Conservation (phyloP, 2,888 invertebrate species). For the Stegana nigrithorax region DNA sequence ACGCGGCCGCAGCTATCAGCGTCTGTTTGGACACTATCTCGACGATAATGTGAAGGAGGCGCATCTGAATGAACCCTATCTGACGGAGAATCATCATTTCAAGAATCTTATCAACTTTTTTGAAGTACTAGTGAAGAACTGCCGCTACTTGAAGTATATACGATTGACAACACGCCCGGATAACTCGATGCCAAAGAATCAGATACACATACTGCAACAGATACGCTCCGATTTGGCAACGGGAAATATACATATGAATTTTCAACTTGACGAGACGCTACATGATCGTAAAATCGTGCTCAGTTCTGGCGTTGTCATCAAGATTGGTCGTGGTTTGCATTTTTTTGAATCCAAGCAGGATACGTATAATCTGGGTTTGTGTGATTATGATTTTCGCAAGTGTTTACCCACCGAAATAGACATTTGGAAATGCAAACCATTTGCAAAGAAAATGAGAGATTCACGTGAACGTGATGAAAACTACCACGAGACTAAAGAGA, state of each 20-base stretch:
- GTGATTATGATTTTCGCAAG: slow-evolving; percentile 80
- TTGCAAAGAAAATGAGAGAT: slow-evolving; percentile 34
- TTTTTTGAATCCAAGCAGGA: slow-evolving; percentile 83
- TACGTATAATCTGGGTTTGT: slow-evolving; percentile 77
- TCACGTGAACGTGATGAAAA: neutral
- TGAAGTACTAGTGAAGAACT: slow-evolving; percentile 80
- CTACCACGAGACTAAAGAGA: neutral
- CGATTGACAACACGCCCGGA: slow-evolving; percentile 74
- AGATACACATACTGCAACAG: slow-evolving; percentile 73
- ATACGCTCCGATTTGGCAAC: slow-evolving; percentile 73
- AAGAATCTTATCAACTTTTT: slow-evolving; percentile 85
- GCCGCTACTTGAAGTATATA: slow-evolving; percentile 73
- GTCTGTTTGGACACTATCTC: slow-evolving; percentile 81
- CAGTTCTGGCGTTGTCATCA: slow-evolving; percentile 89
- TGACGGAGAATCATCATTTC: slow-evolving; percentile 83
- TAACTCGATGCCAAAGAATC: slow-evolving; percentile 69
- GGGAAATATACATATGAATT: slow-evolving; percentile 73
- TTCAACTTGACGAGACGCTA: slow-evolving; percentile 78
- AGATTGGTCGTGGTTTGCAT: slow-evolving; percentile 90
- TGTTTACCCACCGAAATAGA: slow-evolving; percentile 89
- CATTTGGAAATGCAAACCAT: slow-evolving; percentile 69
- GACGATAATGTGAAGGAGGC: slow-evolving; percentile 79
- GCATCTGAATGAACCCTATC: slow-evolving; percentile 86
- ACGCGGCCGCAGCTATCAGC: slow-evolving; percentile 81
- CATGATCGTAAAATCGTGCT: slow-evolving; percentile 92